These are phyloP conservation scores for Amiota minor DNA, from an alignment of 2,888 invertebrate species.

Conservation along the genomic window DNA sequence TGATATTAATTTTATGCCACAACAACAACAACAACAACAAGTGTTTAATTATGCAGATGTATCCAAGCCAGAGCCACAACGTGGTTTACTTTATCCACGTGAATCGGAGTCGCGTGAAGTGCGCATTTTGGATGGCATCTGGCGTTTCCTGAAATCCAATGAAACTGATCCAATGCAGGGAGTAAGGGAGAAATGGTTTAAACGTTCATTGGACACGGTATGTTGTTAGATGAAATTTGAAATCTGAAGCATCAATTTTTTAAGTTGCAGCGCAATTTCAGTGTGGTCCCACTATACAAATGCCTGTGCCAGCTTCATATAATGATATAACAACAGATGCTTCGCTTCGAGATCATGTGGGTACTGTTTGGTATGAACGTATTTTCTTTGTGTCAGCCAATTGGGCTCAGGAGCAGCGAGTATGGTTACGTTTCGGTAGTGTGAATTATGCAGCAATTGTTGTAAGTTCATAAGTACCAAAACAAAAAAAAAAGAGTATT, in stretches of 20 bases:
- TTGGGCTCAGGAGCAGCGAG: constrained; percentile 79
- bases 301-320: constrained; percentile 97
- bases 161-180: constrained; percentile 81
- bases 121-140: constrained; percentile 87
- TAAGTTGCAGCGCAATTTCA: constrained; percentile 13
- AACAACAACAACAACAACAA: no score
- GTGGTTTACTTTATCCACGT: constrained; percentile 73
- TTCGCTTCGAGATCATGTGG: constrained; percentile 90
- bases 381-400: constrained; percentile 84
- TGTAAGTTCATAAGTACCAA: constrained; percentile 76
- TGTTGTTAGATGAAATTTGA: background rate
- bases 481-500: background rate
- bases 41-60: background rate
- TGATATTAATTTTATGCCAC: no score
- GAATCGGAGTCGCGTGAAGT: constrained; percentile 89
- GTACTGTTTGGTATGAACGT: constrained; percentile 96
- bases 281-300: constrained; percentile 78
- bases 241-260: background rate
- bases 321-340: constrained; percentile 91
- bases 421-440: constrained; percentile 92
- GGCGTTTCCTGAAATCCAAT: constrained; percentile 88
- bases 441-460: constrained; percentile 93
- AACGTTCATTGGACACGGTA: constrained; percentile 80
- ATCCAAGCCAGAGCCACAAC: constrained; percentile 46
- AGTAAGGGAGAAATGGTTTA: constrained; percentile 84